These are phyloP conservation scores for Tanypteryx hageni DNA, from an alignment of 2,888 invertebrate species.

Conservation along the genomic window DNA sequence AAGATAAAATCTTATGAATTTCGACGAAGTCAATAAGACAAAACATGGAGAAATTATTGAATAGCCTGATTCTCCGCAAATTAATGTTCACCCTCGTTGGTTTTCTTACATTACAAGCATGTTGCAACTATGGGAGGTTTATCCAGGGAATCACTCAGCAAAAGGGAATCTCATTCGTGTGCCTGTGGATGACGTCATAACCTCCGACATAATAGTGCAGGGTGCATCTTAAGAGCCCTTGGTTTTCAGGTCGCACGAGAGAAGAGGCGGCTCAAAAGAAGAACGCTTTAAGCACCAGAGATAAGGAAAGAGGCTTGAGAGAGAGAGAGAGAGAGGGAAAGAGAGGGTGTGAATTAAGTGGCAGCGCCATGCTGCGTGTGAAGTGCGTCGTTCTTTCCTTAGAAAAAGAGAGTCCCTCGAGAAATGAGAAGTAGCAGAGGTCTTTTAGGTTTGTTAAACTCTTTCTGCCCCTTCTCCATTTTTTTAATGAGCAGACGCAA, in stretches of 20 bases:
- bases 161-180: too few species aligned
- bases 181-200: too few species aligned
- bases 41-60: too few species aligned
- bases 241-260: neutral
- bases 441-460: neutral
- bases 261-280: neutral
- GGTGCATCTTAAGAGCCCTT: neutral
- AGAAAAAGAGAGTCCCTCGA: neutral
- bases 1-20: too few species aligned
- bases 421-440: slow-evolving; percentile 18
- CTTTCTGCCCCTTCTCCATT: neutral
- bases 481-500: too few species aligned
- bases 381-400: neutral
- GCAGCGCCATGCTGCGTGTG: neutral
- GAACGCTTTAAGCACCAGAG: neutral
- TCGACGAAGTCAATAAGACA: too few species aligned
- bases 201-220: neutral
- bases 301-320: neutral
- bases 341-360: slow-evolving; percentile 21
- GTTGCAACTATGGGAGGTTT: too few species aligned
- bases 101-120: too few species aligned
- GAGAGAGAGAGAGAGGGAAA: neutral
- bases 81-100: too few species aligned
- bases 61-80: too few species aligned
- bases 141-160: too few species aligned